phyloP scores from a whole-genome alignment of 2,888 invertebrate genomes.

The Petrolisthes cinctipes region DNA sequence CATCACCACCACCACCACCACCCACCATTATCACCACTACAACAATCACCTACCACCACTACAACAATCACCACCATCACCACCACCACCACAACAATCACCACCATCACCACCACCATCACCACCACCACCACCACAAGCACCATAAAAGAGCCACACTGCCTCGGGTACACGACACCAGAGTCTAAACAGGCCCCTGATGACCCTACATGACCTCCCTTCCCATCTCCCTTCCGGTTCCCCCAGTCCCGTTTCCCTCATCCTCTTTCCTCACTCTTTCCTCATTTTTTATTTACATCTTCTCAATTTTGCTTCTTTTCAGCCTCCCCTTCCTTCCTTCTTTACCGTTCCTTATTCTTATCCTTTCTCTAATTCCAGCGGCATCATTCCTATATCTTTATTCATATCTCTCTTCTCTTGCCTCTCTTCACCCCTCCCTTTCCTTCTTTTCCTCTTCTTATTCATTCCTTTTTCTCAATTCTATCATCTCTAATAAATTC shows the following conservation, averaged over 20 bases:
- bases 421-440: too few species aligned
- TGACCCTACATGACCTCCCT: background rate
- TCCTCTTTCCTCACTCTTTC: background rate
- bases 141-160: background rate
- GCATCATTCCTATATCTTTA: too few species aligned
- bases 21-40: too few species aligned
- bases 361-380: background rate
- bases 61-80: too few species aligned
- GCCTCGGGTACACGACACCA: conserved; percentile 4
- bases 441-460: background rate
- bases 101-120: too few species aligned
- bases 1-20: too few species aligned
- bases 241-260: background rate
- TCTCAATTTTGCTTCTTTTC: background rate
- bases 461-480: background rate
- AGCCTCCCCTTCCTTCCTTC: background rate
- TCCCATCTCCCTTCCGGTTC: background rate
- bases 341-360: background rate
- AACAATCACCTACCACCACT: too few species aligned
- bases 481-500: background rate
- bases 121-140: too few species aligned
- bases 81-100: too few species aligned
- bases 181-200: background rate
- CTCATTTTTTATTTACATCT: background rate
- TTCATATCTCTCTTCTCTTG: too few species aligned